Evolutionary conservation across 2,888 invertebrate species (phyloP).

Genomic region (Anticlea derivata): DNA sequence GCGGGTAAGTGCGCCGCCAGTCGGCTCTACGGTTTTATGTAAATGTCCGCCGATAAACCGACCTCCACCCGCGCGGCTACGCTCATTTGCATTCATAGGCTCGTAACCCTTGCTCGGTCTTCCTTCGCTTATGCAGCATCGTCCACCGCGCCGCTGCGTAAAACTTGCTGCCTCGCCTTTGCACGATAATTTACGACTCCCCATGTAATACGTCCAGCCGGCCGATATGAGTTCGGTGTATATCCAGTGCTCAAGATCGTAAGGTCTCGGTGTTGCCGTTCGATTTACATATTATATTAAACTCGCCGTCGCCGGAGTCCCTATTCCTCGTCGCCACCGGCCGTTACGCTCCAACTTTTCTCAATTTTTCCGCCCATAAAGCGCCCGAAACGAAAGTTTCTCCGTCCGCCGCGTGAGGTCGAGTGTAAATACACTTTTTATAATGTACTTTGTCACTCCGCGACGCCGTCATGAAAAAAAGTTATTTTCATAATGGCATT

Average conservation of each 20-base stretch:
- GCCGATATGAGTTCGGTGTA: constrained; percentile 74
- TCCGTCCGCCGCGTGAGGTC: constrained; percentile 76
- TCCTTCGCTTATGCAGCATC: constrained; percentile 67
- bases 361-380: constrained; percentile 83
- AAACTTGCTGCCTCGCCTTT: constrained; percentile 75
- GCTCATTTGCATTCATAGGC: constrained; percentile 84
- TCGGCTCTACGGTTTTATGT: constrained; percentile 74
- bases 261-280: constrained; percentile 75
- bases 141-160: constrained; percentile 57
- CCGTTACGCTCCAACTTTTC: constrained; percentile 83
- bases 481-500: constrained; percentile 66
- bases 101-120: constrained; percentile 79
- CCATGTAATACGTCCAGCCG: constrained; percentile 75
- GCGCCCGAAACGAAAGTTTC: constrained; percentile 79
- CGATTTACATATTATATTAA: constrained; percentile 84
- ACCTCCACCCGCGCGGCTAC: constrained; percentile 64
- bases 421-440: constrained; percentile 82
- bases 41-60: constrained; percentile 78
- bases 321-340: constrained; percentile 73
- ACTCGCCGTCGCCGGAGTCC: constrained; percentile 67
- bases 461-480: constrained; percentile 60
- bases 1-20: constrained; percentile 62
- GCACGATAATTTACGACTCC: constrained; percentile 81
- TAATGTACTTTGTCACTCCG: constrained; percentile 79
- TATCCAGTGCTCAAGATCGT: constrained; percentile 61